These are phyloP conservation scores for Mesoligia furuncula DNA, from an alignment of 2,888 invertebrate species.

Conservation along the genomic window DNA sequence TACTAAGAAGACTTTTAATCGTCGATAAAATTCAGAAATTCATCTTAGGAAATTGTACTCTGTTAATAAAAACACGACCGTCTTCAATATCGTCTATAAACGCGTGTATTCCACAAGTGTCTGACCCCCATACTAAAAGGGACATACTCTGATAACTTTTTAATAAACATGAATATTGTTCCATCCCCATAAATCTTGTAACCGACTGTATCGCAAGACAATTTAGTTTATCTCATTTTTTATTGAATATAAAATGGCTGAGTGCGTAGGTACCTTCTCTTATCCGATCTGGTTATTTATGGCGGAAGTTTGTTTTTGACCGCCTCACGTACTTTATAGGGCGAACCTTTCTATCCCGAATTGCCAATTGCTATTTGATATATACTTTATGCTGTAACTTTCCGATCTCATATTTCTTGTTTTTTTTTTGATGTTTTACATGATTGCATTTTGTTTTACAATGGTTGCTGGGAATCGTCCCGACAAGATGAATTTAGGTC, in stretches of 20 bases:
- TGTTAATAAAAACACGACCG: constrained; percentile 10
- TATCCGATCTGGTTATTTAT: constrained; percentile 90
- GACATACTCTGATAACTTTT: constrained; percentile 64
- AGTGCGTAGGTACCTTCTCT: constrained; percentile 84
- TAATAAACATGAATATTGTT: constrained; percentile 70
- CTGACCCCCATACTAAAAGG: constrained; percentile 58
- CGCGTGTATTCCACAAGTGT: constrained; percentile 63
- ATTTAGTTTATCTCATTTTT: constrained; percentile 88
- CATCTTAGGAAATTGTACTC: background rate
- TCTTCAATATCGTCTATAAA: constrained; percentile 31
- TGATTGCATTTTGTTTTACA: constrained; percentile 71
- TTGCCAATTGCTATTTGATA: constrained; percentile 89
- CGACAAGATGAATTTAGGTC: constrained; percentile 23
- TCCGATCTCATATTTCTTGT: constrained; percentile 84
- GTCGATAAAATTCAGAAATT: background rate
- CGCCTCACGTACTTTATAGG: constrained; percentile 90
- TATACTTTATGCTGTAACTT: constrained; percentile 87
- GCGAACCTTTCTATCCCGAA: constrained; percentile 88
- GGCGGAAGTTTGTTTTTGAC: constrained; percentile 90
- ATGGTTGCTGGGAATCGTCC: constrained; percentile 37
- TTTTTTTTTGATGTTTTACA: constrained; percentile 71
- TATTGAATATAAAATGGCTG: constrained; percentile 89
- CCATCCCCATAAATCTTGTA: constrained; percentile 78
- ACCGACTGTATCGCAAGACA: constrained; percentile 82
- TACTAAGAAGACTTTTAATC: background rate